Evolutionary conservation across 2,888 invertebrate species (phyloP).

Genomic region (Diarsia mendica): DNA sequence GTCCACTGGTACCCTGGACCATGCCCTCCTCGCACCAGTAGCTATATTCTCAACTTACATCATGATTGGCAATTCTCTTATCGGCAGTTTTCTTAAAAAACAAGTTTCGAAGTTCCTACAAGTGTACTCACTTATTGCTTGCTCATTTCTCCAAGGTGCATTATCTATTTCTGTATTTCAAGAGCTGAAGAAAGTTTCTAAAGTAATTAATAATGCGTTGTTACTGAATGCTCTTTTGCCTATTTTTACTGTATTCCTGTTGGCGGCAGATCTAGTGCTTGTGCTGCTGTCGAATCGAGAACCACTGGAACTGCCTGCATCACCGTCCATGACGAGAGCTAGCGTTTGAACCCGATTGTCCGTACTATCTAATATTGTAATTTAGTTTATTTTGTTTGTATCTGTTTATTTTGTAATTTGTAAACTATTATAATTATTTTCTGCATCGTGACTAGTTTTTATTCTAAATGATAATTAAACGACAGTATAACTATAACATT

Average conservation of each 20-base stretch:
- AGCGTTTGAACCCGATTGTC: not conserved
- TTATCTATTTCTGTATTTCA: conserved; percentile 49
- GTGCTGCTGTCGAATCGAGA: conserved; percentile 73
- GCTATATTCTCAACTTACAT: conserved; percentile 78
- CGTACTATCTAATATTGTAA: not conserved
- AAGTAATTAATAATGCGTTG: conserved; percentile 61
- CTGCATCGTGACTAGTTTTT: not conserved
- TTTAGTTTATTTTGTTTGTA: conserved; percentile 3
- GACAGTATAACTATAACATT: not conserved
- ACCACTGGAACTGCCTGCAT: conserved; percentile 28
- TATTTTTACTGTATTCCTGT: conserved; percentile 74
- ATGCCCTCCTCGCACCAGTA: conserved; percentile 78
- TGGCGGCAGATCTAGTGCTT: conserved; percentile 78
- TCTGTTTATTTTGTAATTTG: conserved; percentile 11
- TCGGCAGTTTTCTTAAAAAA: conserved; percentile 64
- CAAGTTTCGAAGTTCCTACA: conserved; percentile 77
- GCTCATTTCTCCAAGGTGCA: conserved; percentile 71
- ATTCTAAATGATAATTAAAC: not conserved
- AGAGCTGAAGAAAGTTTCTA: conserved; percentile 28
- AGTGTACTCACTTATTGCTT: conserved; percentile 76
- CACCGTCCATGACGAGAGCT: conserved; percentile 9
- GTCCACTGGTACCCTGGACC: conserved; percentile 71
- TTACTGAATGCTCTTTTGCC: conserved; percentile 81
- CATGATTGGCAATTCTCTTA: conserved; percentile 73
- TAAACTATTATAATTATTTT: conserved; percentile 19